Percentiles rank a stretch among this genome's conserved stretches.
Conservation (phyloP, 2,888 invertebrate genomes). For the Xestobium rufovillosum region DNA sequence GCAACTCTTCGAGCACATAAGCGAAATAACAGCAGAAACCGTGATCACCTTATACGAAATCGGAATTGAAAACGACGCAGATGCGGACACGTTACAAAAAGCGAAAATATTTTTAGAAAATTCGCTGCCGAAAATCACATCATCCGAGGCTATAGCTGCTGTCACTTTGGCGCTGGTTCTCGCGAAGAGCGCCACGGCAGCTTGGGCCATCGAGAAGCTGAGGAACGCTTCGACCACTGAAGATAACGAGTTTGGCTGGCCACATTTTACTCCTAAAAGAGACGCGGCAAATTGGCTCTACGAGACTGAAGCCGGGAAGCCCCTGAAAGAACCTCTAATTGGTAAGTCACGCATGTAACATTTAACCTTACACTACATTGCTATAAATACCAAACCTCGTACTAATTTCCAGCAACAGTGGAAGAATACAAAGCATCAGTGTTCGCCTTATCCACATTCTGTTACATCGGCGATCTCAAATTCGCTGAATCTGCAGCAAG, state of each 20-base stretch:
- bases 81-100: slow-evolving; percentile 44
- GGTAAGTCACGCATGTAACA: too few species aligned
- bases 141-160: slow-evolving; percentile 53
- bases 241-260: slow-evolving; percentile 63
- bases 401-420: slow-evolving; percentile 42
- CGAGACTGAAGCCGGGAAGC: slow-evolving; percentile 49
- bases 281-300: slow-evolving; percentile 59
- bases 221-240: slow-evolving; percentile 57
- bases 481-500: slow-evolving; percentile 57
- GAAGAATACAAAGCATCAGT: slow-evolving; percentile 59
- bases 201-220: slow-evolving; percentile 51
- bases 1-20: slow-evolving; percentile 48
- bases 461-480: slow-evolving; percentile 52
- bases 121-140: slow-evolving; percentile 48
- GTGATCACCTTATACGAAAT: slow-evolving; percentile 54
- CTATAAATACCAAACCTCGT: not conserved
- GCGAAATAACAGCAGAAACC: slow-evolving; percentile 58
- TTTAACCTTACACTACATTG: too few species aligned
- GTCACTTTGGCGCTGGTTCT: slow-evolving; percentile 53
- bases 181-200: slow-evolving; percentile 42
- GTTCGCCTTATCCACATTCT: slow-evolving; percentile 52
- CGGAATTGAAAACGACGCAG: slow-evolving; percentile 40
- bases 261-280: slow-evolving; percentile 46
- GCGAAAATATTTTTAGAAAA: slow-evolving; percentile 53
- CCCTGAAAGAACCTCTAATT: slow-evolving; percentile 48